Evolutionary conservation across 2,888 invertebrate species (phyloP).

Genomic region (Trachelus stipa): DNA sequence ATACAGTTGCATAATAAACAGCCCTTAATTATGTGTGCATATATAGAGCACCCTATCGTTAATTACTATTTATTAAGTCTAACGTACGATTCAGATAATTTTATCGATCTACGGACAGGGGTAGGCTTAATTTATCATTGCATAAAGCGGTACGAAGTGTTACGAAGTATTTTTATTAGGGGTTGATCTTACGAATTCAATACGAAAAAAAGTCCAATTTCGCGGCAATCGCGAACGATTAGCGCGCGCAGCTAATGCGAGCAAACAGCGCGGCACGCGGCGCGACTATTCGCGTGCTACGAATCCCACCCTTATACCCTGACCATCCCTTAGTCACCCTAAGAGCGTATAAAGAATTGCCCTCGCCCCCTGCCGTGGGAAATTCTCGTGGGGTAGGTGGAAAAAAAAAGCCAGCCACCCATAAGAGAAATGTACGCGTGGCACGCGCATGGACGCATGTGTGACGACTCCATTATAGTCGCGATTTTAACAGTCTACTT

Average conservation of each 20-base stretch:
- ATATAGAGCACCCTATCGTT: too few relatives aligned
- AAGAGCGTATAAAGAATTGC: conserved; percentile 39
- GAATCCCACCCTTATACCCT: conserved; percentile 33
- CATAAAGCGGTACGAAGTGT: too few relatives aligned
- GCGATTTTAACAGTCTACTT: conserved; percentile 1
- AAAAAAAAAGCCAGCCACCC: conserved; percentile 36
- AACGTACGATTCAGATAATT: too few relatives aligned
- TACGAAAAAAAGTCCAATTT: conserved; percentile 42
- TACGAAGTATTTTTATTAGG: too few relatives aligned
- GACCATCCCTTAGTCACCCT: conserved; percentile 36
- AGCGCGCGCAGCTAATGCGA: conserved; percentile 55
- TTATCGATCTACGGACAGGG: too few relatives aligned
- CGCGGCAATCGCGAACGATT: conserved; percentile 57
- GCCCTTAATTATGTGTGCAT: too few relatives aligned
- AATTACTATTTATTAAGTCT: too few relatives aligned
- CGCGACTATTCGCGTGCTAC: conserved; percentile 43
- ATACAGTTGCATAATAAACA: too few relatives aligned
- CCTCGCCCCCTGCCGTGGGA: conserved; percentile 50
- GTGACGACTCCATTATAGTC: conserved; percentile 51
- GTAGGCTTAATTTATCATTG: too few relatives aligned
- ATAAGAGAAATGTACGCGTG: not conserved
- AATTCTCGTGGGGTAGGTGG: conserved; percentile 40
- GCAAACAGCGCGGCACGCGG: conserved; percentile 44
- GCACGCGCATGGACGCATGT: conserved; percentile 13
- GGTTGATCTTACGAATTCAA: too few relatives aligned